These are phyloP conservation scores for Chrysodeixis includens DNA, from an alignment of 2,888 invertebrate genomes.

Conservation along the genomic window DNA sequence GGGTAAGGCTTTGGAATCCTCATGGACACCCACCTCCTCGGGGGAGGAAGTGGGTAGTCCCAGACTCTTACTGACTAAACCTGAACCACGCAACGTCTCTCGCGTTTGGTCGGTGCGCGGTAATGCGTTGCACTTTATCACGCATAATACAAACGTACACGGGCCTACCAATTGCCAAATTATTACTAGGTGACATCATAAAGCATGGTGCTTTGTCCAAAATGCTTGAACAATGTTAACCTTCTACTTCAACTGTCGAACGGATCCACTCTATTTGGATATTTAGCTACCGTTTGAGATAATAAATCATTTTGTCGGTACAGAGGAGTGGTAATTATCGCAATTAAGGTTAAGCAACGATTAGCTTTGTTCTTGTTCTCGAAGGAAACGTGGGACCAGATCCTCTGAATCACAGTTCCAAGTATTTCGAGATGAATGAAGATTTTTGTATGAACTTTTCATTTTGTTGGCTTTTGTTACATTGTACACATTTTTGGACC, in stretches of 20 bases:
- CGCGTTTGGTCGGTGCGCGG: too few species aligned
- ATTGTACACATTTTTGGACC: constrained; percentile 27
- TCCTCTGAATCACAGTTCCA: constrained; percentile 51
- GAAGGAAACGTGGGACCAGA: constrained; percentile 75
- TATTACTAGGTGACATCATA: too few species aligned
- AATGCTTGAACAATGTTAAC: too few species aligned
- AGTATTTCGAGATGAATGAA: constrained; percentile 48
- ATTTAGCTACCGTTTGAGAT: constrained; percentile 67
- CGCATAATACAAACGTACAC: too few species aligned
- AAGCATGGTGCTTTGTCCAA: too few species aligned
- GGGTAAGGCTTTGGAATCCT: too few species aligned
- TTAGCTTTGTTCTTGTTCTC: constrained; percentile 82
- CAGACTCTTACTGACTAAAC: too few species aligned
- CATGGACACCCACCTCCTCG: too few species aligned
- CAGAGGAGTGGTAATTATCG: constrained; percentile 78
- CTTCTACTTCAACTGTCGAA: constrained; percentile 10
- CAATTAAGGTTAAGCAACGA: constrained; percentile 87
- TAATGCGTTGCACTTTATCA: too few species aligned
- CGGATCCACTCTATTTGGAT: constrained; percentile 56
- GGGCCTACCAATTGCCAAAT: too few species aligned
- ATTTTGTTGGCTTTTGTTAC: constrained; percentile 11
- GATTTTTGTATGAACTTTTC: constrained; percentile 27
- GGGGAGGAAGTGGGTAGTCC: too few species aligned
- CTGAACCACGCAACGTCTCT: too few species aligned
- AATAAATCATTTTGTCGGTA: constrained; percentile 85